These are phyloP conservation scores for Engystomops pustulosus DNA, from an alignment of 2,113 vertebrate genomes.

Conservation along the genomic window DNA sequence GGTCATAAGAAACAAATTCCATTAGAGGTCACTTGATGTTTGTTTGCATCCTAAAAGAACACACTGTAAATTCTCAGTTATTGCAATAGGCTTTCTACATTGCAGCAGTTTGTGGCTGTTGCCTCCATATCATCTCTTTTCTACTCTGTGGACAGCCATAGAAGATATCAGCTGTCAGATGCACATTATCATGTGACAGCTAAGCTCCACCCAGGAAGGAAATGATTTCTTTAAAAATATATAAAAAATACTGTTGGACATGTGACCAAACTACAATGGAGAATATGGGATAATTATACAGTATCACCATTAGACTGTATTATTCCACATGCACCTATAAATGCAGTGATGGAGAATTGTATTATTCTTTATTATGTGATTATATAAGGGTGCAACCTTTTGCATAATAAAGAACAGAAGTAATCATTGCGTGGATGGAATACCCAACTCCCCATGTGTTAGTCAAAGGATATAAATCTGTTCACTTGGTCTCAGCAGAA, in stretches of 20 bases:
- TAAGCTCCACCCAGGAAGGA: not conserved
- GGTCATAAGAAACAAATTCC: no score
- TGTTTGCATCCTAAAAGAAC: no score
- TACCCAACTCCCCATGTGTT: slow-evolving; percentile 37
- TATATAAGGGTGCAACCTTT: slow-evolving; percentile 25
- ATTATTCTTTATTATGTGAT: slow-evolving; percentile 8
- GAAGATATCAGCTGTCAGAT: not conserved
- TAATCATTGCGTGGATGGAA: slow-evolving; percentile 39
- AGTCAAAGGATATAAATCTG: slow-evolving; percentile 52
- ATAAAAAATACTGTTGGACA: not conserved
- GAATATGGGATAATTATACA: no score
- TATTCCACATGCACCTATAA: not conserved
- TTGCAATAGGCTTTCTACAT: not conserved
- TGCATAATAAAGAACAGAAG: slow-evolving; percentile 21
- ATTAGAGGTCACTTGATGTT: no score
- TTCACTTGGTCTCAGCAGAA: slow-evolving; percentile 31
- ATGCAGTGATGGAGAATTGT: not conserved
- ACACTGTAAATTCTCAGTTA: no score
- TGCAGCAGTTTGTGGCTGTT: not conserved
- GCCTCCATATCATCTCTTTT: not conserved
- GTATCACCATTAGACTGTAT: no score
- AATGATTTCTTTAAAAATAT: no score
- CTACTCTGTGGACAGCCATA: not conserved
- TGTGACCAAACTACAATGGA: not conserved
- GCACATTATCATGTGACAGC: not conserved